Evolutionary conservation across 2,888 invertebrate species (phyloP).

Genomic region (Acanthococcus lagerstroemiae): DNA sequence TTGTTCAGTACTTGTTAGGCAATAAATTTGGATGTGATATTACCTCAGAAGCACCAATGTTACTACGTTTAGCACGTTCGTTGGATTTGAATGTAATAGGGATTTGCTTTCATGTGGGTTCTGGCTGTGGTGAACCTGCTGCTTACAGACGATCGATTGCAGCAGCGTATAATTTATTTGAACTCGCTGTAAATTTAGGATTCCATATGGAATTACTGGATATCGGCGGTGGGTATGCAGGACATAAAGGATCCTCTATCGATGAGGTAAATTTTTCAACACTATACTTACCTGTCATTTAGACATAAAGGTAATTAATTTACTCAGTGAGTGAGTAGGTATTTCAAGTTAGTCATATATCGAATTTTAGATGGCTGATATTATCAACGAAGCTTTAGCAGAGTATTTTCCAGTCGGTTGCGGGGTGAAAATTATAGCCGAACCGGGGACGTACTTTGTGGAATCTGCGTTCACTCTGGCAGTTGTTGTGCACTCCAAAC

Average conservation of each 20-base stretch:
- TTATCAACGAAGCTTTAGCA: conserved; percentile 69
- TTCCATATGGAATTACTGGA: conserved; percentile 69
- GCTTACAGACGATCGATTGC: conserved; percentile 72
- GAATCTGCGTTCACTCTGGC: conserved; percentile 89
- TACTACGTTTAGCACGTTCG: conserved; percentile 62
- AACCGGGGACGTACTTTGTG: conserved; percentile 93
- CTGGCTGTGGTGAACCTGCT: conserved; percentile 71
- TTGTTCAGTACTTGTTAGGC: conserved; percentile 76
- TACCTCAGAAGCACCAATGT: conserved; percentile 58
- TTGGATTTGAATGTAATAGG: conserved; percentile 57
- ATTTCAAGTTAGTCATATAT: neutral
- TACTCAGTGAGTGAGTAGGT: neutral
- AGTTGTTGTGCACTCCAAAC: conserved; percentile 74
- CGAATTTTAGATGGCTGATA: conserved; percentile 55
- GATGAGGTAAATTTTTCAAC: neutral
- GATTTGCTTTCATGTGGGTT: conserved; percentile 87
- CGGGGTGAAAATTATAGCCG: conserved; percentile 77
- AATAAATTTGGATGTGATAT: conserved; percentile 91
- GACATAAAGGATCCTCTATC: conserved; percentile 43
- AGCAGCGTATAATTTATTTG: conserved; percentile 61
- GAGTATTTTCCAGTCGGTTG: conserved; percentile 63
- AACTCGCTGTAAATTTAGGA: conserved; percentile 59
- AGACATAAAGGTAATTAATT: neutral
- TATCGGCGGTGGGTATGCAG: conserved; percentile 85
- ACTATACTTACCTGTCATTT: neutral